Base-by-base conservation (phyloP, 1,140 invertebrate species). In the Drosophila auraria region DNA sequence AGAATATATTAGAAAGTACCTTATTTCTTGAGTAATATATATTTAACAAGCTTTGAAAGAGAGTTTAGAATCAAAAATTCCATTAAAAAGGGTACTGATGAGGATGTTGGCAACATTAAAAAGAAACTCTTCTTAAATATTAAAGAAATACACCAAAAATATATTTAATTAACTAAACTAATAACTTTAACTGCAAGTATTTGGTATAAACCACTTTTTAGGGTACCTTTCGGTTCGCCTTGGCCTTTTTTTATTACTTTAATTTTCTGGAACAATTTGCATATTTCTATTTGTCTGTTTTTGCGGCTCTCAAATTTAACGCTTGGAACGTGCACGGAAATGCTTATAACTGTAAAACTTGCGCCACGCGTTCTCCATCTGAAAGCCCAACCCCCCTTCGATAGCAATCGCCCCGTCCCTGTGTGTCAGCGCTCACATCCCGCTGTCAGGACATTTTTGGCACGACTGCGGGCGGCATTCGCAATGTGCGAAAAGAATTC, bases 271-370 rank as follows among this genome's bases (percentile, higher is more conserved):
- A 51, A 42, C 68, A 63, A 47, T 74, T 74, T 74, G 56, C 25
- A 33, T 53, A 61, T 61, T 51, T 60, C 27, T 61, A 58, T 47
- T 49, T 64, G 14, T 36, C n/a, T 23, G 42, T 27, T 53, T 63
- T 63, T 78, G 57, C 44, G 61, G 45, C 42, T 76, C 54, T 63
- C 45, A 72, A 77, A 82, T 77, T 83, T 83, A 81, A 89, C 78
- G 84, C 80, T 47, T 30, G 56, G 76, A 87, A 87, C 83, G 83
- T 89, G 83, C 65, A 74, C 54, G 53, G 81, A 83, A 89, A 87
- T 87, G 83, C 78, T 87, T 87, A 87, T 74, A 83, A 80, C 77
- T 80, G 72, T 83, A 70, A 77, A 87, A 77, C 45, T 73, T 78
- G 57, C 42, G 83, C 69, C 84, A 83, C 83, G 83, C 84, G 84